These are phyloP conservation scores for Stichopus horrens DNA, from an alignment of 53 echinoderm and acorn worm species.

Conservation along the genomic window DNA sequence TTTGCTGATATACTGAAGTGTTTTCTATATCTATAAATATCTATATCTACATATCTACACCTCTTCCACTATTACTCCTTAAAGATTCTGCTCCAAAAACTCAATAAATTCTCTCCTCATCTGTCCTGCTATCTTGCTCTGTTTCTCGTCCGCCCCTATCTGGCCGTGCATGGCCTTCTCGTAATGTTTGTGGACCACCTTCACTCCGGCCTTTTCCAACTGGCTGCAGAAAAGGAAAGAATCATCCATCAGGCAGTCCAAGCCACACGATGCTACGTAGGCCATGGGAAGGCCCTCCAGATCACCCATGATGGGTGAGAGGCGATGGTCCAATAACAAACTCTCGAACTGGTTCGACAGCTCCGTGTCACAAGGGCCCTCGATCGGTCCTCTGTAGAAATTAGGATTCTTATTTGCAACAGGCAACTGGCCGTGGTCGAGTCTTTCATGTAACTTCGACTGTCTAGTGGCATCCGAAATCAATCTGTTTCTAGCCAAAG, in stretches of 20 bases:
- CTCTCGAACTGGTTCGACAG: conserved; percentile 26
- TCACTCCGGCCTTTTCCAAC: conserved; percentile 28
- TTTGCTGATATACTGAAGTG: too few relatives aligned
- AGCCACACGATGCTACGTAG: not conserved
- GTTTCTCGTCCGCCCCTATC: not conserved
- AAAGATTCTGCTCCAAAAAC: conserved; percentile 20
- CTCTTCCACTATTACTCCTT: not conserved
- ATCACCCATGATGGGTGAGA: conserved; percentile 55
- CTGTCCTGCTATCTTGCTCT: not conserved
- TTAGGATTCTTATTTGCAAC: not conserved
- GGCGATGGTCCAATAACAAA: conserved; percentile 54
- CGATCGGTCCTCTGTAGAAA: not conserved
- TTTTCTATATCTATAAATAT: too few relatives aligned
- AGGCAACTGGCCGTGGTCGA: not conserved
- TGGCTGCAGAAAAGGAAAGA: not conserved
- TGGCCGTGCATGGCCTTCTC: not conserved
- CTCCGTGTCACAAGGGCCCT: not conserved
- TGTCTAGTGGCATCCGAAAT: conserved; percentile 39
- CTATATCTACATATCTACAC: too few relatives aligned
- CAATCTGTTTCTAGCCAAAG: conserved; percentile 57
- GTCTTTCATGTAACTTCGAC: not conserved
- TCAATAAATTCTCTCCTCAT: not conserved
- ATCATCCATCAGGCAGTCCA: conserved; percentile 14
- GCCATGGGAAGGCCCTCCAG: conserved; percentile 12
- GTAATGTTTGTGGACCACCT: conserved; percentile 19